A percentile compares a stretch with the other conserved stretches of the same genome.
Evolutionary conservation across 1,140 invertebrate species (phyloP).

Genomic region (Drosophila oshimai): DNA sequence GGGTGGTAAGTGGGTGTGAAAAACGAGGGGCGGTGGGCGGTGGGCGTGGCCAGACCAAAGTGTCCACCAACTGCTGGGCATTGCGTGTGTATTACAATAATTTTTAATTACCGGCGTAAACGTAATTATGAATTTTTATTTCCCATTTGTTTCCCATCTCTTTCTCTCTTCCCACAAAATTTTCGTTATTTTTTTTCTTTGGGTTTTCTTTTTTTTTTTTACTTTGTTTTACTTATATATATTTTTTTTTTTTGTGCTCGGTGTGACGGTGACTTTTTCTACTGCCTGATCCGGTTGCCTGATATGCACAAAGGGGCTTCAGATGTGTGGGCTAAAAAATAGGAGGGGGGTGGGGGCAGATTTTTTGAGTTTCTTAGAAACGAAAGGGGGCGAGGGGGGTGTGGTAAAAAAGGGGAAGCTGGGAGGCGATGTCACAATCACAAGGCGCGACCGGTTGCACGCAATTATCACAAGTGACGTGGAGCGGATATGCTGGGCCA

Average conservation of each 20-base stretch:
- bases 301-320: constrained; percentile 76
- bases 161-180: constrained; percentile 6
- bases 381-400: background rate
- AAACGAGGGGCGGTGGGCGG: background rate
- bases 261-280: constrained; percentile 46
- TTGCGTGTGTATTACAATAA: constrained; percentile 82
- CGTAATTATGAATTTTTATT: constrained; percentile 83
- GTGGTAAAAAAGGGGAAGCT: background rate
- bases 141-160: constrained; percentile 43
- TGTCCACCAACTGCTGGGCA: constrained; percentile 54
- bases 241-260: constrained; percentile 49
- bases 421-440: constrained; percentile 46
- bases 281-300: constrained; percentile 67
- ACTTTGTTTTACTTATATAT: constrained; percentile 9
- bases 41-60: constrained; percentile 48
- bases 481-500: constrained; percentile 74
- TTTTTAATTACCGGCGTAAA: constrained; percentile 83
- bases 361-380: constrained; percentile 67
- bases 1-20: background rate
- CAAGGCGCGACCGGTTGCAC: constrained; percentile 67
- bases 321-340: constrained; percentile 39
- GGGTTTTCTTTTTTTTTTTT: constrained; percentile 4
- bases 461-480: constrained; percentile 80
- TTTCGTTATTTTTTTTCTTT: background rate
- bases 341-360: constrained; percentile 51